Evolutionary conservation across 1,140 invertebrate genomes (phyloP).

Genomic region (Dendroctonus valens): DNA sequence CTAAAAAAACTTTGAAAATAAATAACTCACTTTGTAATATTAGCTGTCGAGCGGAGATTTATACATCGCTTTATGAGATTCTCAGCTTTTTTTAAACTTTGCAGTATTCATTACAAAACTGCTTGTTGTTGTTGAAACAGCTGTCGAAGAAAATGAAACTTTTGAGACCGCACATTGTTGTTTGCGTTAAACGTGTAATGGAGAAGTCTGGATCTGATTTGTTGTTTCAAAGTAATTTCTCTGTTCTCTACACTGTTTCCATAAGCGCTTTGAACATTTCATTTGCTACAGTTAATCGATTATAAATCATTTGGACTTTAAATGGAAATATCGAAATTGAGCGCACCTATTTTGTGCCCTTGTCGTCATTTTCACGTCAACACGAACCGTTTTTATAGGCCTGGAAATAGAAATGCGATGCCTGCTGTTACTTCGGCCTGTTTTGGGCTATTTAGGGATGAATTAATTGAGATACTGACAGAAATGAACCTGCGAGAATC

Average conservation of each 20-base stretch:
- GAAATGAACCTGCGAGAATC: slow-evolving; percentile 9
- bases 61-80: no score
- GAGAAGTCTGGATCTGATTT: background rate
- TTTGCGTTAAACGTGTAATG: background rate
- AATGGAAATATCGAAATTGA: background rate
- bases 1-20: background rate
- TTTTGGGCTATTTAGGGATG: slow-evolving; percentile 17
- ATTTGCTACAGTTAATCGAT: no score
- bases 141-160: no score
- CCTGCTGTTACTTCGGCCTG: slow-evolving; percentile 1
- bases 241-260: no score
- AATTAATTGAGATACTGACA: slow-evolving; percentile 22
- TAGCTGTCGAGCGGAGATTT: no score
- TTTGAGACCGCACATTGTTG: background rate
- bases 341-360: background rate
- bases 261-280: no score
- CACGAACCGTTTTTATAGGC: slow-evolving; percentile 10
- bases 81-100: background rate
- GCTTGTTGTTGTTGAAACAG: background rate
- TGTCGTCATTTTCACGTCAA: slow-evolving; percentile 17
- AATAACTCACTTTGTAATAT: no score
- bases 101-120: background rate
- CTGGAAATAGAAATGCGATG: slow-evolving; percentile 13
- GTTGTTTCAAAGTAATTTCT: background rate
- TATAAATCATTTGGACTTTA: background rate